Base-by-base conservation (phyloP, 53 echinoderm and acorn worm genomes). In the Echinometra lucunter region DNA sequence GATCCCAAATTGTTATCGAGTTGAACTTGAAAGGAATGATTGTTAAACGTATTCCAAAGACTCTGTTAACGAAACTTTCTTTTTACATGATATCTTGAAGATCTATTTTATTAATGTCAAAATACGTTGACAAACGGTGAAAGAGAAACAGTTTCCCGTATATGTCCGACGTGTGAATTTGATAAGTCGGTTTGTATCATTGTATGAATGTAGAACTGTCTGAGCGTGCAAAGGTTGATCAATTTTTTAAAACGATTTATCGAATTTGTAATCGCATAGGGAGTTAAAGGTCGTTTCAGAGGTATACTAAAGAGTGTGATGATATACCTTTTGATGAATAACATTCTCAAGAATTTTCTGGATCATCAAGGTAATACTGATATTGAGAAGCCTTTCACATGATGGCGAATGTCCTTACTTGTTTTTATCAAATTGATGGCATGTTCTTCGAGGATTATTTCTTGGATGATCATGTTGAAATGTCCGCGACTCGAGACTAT, bases 191-290 rank as follows among this genome's bases (percentile, higher is more conserved):
- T 53, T 53, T 3, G 63, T 63, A 21, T 9, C 58, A 58, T 5
- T 34, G n/a, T n/a, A n/a, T n/a, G n/a, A n/a, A 72, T 32, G 21
- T 30, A 35, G 74, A 74, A 37, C 88, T 88, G 88, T 49, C 88
- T 32, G 88, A 88, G 57, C 60, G 37, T 58, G 58, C 7, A 35
- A 37, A 16, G 45, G 60, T 15, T 91, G 69, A 91, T 91, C 91
- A 69, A 91, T 91, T 69, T 44, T 91, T 37, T 16, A 70, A 45
- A 91, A 91, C 91, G 91, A 91, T 91, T 91, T 91, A 91, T 91
- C 27, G 91, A 67, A 66, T 91, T 91, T 69, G 23, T 91, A 70
- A 91, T 91, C 91, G 45, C n/a, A 63, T 40, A n/a, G 70, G 42
- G 70, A 67, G 69, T 44, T n/a, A 67, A 44, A 69, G 91, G 85